A percentile compares a stretch with the other conserved stretches of the same genome.
Evolutionary conservation across 1,140 invertebrate genomes (phyloP).

Genomic region (Acromyrmex heyeri): DNA sequence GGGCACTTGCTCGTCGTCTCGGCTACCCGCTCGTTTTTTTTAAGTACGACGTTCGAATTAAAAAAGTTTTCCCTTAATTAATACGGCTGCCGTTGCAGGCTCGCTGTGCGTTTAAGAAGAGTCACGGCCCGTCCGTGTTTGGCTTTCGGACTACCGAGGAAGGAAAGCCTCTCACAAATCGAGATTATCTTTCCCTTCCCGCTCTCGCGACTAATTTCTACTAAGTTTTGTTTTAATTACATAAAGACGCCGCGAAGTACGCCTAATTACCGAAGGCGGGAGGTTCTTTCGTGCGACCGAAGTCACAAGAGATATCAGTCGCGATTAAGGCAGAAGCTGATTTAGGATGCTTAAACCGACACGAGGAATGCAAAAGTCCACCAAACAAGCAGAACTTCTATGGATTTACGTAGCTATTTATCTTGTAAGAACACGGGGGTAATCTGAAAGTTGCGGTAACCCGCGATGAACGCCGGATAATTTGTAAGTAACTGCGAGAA

Average conservation of each 20-base stretch:
- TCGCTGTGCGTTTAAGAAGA: slow-evolving; percentile 51
- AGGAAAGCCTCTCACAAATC: slow-evolving; percentile 27
- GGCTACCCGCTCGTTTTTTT: slow-evolving; percentile 53
- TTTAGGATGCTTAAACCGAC: slow-evolving; percentile 34
- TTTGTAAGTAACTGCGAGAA: slow-evolving; percentile 27
- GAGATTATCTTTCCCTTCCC: slow-evolving; percentile 39
- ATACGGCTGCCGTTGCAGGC: slow-evolving; percentile 63
- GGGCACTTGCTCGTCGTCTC: slow-evolving; percentile 26
- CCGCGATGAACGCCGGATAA: slow-evolving; percentile 49
- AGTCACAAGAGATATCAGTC: slow-evolving; percentile 19
- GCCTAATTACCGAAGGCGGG: slow-evolving; percentile 40
- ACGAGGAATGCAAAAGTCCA: slow-evolving; percentile 34
- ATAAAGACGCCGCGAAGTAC: slow-evolving; percentile 57
- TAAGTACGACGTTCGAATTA: slow-evolving; percentile 70
- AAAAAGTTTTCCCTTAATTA: slow-evolving; percentile 78
- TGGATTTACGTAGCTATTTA: slow-evolving; percentile 43
- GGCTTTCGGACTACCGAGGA: slow-evolving; percentile 32
- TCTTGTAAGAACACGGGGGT: slow-evolving; percentile 20
- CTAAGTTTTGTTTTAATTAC: slow-evolving; percentile 60
- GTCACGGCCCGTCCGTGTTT: slow-evolving; percentile 42
- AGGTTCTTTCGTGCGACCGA: slow-evolving; percentile 17
- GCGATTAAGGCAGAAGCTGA: slow-evolving; percentile 36
- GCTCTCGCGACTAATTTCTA: slow-evolving; percentile 37
- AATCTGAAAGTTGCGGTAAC: slow-evolving; percentile 40
- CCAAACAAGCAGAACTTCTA: slow-evolving; percentile 34